Conservation (phyloP, 23 tunicate species). For the Corella eumyota region DNA sequence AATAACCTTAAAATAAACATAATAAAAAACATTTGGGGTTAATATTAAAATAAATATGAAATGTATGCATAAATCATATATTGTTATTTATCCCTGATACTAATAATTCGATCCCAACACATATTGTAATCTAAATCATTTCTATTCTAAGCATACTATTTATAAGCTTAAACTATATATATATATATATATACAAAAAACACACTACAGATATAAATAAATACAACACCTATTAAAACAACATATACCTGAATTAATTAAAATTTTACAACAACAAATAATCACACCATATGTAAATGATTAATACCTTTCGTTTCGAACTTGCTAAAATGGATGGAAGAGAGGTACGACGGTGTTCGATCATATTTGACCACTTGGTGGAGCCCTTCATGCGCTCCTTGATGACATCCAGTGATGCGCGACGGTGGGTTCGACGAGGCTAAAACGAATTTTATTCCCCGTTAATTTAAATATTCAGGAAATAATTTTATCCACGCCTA, state of each 20-base stretch:
- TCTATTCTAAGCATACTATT: neutral
- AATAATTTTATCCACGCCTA: too few species aligned
- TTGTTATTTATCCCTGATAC: too few species aligned
- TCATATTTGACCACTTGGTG: conserved; percentile 31
- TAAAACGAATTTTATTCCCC: too few species aligned
- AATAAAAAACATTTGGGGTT: too few species aligned
- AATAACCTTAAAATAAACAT: too few species aligned
- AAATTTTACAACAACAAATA: neutral
- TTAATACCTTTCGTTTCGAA: conserved; percentile 56
- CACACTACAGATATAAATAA: neutral
- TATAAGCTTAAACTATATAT: neutral
- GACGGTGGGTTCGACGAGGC: conserved; percentile 22
- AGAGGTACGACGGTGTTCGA: conserved; percentile 53
- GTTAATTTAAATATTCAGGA: too few species aligned
- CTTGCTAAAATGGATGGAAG: conserved; percentile 63
- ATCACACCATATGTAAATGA: neutral
- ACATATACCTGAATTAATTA: neutral
- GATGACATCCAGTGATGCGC: conserved; percentile 85
- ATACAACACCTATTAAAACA: neutral
- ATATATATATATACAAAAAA: neutral
- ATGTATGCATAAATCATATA: too few species aligned
- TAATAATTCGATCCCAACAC: too few species aligned
- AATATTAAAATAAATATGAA: too few species aligned
- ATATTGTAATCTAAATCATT: neutral
- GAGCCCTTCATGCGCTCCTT: conserved; percentile 57